These are phyloP conservation scores for Mesorhabditis belari DNA, from an alignment of 2,888 invertebrate genomes.

Conservation along the genomic window DNA sequence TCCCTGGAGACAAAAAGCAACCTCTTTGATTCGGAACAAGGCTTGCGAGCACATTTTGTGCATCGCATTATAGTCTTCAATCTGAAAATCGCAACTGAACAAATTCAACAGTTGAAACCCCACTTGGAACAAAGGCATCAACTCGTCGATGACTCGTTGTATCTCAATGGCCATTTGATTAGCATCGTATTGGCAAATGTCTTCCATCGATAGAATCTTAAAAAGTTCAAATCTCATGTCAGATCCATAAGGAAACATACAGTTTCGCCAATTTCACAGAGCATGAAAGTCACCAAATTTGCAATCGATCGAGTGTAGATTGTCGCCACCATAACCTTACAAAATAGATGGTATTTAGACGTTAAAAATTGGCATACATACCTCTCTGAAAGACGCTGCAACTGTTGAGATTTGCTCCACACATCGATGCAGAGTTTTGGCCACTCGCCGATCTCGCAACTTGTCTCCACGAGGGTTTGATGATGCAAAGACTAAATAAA, in stretches of 20 bases:
- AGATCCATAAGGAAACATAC: neutral
- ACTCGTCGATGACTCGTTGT: constrained; percentile 19
- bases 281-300: constrained; percentile 34
- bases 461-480: neutral
- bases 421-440: neutral
- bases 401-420: neutral
- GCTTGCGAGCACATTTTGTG: constrained; percentile 36
- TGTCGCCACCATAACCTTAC: constrained; percentile 30
- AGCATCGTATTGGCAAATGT: constrained; percentile 24
- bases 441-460: neutral
- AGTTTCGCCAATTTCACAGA: constrained; percentile 24
- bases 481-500: constrained; percentile 5
- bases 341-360: too few relatives aligned
- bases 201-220: constrained; percentile 14
- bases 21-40: constrained; percentile 43
- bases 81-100: constrained; percentile 12
- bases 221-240: neutral
- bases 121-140: neutral
- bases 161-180: constrained; percentile 18
- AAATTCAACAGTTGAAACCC: neutral
- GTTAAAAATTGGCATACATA: neutral
- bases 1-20: constrained; percentile 41
- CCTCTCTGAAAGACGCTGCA: neutral
- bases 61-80: constrained; percentile 19
- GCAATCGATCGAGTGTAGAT: constrained; percentile 41